phyloP scores from a whole-genome alignment of 2,113 vertebrate species.

The Regulus satrapa region DNA sequence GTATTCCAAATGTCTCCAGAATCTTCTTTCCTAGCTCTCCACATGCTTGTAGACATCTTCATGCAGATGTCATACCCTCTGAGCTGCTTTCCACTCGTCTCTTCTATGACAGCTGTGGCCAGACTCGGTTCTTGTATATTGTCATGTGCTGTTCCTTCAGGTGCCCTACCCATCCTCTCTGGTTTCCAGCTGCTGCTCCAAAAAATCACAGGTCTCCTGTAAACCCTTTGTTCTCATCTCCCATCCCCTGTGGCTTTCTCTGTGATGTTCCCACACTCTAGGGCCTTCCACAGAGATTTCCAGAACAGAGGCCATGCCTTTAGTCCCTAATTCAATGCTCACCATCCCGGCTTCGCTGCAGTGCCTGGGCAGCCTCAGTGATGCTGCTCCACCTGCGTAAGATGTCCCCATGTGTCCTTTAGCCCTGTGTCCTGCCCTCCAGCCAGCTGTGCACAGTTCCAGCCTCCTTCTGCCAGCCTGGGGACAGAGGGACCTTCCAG shows the following conservation, averaged over 20 bases:
- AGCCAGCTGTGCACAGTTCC: background rate
- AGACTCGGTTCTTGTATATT: background rate
- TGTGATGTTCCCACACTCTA: background rate
- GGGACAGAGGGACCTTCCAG: background rate
- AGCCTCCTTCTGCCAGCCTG: background rate
- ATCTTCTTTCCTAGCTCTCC: background rate
- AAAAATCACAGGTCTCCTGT: background rate
- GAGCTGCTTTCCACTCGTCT: background rate
- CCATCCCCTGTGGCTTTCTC: background rate
- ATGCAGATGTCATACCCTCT: background rate
- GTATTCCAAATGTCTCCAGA: background rate
- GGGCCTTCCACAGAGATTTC: background rate
- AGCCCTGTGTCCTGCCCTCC: background rate
- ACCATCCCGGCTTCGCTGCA: accelerated
- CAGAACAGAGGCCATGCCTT: background rate
- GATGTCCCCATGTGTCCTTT: background rate
- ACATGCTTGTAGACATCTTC: background rate
- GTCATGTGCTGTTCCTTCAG: accelerated
- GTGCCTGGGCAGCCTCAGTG: background rate
- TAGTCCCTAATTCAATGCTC: background rate
- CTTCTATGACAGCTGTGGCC: background rate
- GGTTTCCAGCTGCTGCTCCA: background rate
- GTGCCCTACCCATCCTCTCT: background rate
- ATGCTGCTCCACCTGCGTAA: background rate
- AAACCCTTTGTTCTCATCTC: background rate